Evolutionary conservation across 2,888 invertebrate genomes (phyloP).

Genomic region (Horisme vitalbata): DNA sequence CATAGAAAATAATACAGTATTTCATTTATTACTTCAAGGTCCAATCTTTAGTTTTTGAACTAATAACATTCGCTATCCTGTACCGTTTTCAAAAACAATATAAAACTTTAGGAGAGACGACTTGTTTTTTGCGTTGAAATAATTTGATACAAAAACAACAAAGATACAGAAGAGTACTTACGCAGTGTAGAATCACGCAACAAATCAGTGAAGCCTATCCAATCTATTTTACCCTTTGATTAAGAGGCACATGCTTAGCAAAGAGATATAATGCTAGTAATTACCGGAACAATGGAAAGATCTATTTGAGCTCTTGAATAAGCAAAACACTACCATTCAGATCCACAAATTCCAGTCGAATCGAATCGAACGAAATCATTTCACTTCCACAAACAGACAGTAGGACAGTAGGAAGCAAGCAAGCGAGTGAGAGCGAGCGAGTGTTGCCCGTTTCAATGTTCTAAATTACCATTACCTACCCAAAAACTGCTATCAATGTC

Average conservation of each 20-base stretch:
- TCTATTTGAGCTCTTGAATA: slow-evolving; percentile 37
- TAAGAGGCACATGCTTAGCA: slow-evolving; percentile 10
- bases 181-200: slow-evolving; percentile 54
- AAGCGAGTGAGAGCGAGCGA: too few species aligned
- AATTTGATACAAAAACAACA: slow-evolving; percentile 57
- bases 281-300: slow-evolving; percentile 11
- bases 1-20: slow-evolving; percentile 18
- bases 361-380: slow-evolving; percentile 38
- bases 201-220: slow-evolving; percentile 40
- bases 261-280: slow-evolving; percentile 6
- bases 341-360: slow-evolving; percentile 69
- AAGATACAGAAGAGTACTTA: slow-evolving; percentile 67
- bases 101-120: slow-evolving; percentile 39
- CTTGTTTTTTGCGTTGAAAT: slow-evolving; percentile 61
- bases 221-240: slow-evolving; percentile 21
- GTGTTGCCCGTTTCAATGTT: too few species aligned
- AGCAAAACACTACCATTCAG: slow-evolving; percentile 72
- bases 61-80: too few species aligned
- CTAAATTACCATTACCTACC: too few species aligned
- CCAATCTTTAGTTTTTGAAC: too few species aligned
- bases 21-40: too few species aligned
- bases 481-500: too few species aligned
- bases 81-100: too few species aligned
- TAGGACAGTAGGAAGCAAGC: too few species aligned
- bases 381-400: too few species aligned